Percentiles rank a stretch among this genome's conserved stretches.
These are phyloP conservation scores for Halictus ligatus DNA, from an alignment of 2,888 invertebrate species.

Conservation along the genomic window DNA sequence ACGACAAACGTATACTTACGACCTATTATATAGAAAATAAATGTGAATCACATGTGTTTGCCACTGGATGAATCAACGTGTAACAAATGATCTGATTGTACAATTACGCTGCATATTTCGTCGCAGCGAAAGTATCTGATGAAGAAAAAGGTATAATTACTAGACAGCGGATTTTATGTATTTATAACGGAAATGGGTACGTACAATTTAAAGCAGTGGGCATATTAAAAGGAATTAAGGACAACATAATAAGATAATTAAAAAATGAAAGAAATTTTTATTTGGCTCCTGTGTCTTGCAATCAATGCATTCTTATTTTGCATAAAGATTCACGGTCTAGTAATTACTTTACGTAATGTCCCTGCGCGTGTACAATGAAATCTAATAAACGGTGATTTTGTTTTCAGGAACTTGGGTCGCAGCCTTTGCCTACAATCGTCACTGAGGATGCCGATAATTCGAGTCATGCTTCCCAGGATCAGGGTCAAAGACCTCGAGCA, in stretches of 20 bases:
- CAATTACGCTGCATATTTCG: background rate
- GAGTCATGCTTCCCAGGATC: slow-evolving; percentile 82
- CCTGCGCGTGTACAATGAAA: background rate
- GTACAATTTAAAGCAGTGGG: too few relatives aligned
- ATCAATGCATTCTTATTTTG: background rate
- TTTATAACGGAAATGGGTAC: too few relatives aligned
- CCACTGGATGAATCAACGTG: background rate
- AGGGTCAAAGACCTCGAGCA: slow-evolving; percentile 86
- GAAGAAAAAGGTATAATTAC: too few relatives aligned
- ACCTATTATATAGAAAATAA: background rate
- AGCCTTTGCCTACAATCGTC: slow-evolving; percentile 86
- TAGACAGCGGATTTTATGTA: too few relatives aligned
- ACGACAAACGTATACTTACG: background rate
- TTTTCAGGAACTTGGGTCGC: slow-evolving; percentile 87
- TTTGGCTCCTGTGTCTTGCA: too few relatives aligned
- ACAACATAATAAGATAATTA: background rate
- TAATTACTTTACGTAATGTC: background rate
- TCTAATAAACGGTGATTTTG: slow-evolving; percentile 7
- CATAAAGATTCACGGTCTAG: too few relatives aligned
- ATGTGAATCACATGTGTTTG: background rate
- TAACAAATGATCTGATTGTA: background rate
- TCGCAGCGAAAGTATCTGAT: too few relatives aligned
- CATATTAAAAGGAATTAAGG: too few relatives aligned
- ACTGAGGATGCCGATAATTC: slow-evolving; percentile 85
- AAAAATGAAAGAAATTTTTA: background rate